phyloP scores from a whole-genome alignment of 2,113 vertebrate species.

The Promerops cafer region DNA sequence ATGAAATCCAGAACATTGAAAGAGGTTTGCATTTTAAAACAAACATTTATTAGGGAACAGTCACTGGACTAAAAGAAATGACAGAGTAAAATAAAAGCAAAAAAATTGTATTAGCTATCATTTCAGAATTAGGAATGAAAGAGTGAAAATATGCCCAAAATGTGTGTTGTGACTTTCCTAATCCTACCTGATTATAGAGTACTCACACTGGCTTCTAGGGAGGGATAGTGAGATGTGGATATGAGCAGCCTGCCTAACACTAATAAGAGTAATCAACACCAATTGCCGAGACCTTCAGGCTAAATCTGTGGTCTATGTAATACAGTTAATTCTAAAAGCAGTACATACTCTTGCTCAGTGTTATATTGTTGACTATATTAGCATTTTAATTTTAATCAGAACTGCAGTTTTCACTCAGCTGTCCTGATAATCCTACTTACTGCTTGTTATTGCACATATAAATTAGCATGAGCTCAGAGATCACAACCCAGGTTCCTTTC shows the following conservation, averaged over 20 bases:
- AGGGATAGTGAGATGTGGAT: neutral
- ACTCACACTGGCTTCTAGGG: neutral
- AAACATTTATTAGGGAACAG: neutral
- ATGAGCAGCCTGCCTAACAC: neutral
- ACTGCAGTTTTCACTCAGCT: neutral
- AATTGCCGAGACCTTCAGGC: neutral
- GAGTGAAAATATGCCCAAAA: neutral
- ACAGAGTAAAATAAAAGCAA: neutral
- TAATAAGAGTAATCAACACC: neutral
- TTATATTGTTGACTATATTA: neutral
- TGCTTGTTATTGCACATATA: neutral
- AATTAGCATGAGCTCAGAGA: neutral
- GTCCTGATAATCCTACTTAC: neutral
- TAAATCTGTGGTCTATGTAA: neutral
- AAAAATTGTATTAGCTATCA: neutral
- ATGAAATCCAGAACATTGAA: neutral
- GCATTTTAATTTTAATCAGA: neutral
- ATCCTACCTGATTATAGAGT: neutral
- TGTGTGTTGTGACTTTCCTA: neutral
- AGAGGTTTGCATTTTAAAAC: conserved; percentile 2
- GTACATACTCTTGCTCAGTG: neutral
- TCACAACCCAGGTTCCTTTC: neutral
- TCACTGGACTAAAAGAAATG: neutral
- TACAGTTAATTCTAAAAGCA: neutral
- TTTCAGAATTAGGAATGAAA: neutral